Evolutionary conservation across 2,888 invertebrate species (phyloP).

Genomic region (Xanthia icteritia): DNA sequence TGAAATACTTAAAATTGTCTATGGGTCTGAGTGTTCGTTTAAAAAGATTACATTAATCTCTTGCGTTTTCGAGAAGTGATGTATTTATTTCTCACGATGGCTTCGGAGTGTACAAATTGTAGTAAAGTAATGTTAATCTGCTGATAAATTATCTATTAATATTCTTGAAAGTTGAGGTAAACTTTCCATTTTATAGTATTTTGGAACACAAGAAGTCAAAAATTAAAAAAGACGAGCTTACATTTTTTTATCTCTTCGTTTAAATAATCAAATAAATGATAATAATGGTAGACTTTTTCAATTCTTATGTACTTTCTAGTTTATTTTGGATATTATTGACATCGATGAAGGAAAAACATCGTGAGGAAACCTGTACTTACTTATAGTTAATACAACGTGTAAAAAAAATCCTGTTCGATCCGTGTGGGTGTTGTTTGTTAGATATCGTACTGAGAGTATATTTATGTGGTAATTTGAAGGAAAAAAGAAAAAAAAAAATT

Average conservation of each 20-base stretch:
- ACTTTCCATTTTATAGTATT: slow-evolving; percentile 13
- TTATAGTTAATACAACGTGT: too few species aligned
- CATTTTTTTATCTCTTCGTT: not conserved
- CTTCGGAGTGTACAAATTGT: slow-evolving; percentile 1
- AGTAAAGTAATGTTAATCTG: slow-evolving; percentile 17
- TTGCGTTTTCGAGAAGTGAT: slow-evolving; percentile 47
- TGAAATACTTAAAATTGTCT: slow-evolving; percentile 49
- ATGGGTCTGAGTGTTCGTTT: slow-evolving; percentile 36
- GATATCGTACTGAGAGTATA: too few species aligned
- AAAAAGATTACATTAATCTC: slow-evolving; percentile 53
- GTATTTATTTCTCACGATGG: slow-evolving; percentile 19
- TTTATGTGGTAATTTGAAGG: too few species aligned
- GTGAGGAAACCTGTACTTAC: too few species aligned
- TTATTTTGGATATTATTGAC: not conserved
- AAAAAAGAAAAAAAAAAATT: too few species aligned
- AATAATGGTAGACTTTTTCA: not conserved
- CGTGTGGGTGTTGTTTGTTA: too few species aligned
- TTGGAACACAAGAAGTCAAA: not conserved
- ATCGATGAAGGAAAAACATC: not conserved
- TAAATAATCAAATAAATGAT: not conserved
- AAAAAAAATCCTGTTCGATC: too few species aligned
- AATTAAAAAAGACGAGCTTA: not conserved
- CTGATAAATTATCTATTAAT: slow-evolving; percentile 22
- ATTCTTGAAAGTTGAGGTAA: slow-evolving; percentile 12
- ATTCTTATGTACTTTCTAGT: not conserved